These are phyloP conservation scores for Copidosoma aretas DNA, from an alignment of 2,888 invertebrate genomes.

Conservation along the genomic window DNA sequence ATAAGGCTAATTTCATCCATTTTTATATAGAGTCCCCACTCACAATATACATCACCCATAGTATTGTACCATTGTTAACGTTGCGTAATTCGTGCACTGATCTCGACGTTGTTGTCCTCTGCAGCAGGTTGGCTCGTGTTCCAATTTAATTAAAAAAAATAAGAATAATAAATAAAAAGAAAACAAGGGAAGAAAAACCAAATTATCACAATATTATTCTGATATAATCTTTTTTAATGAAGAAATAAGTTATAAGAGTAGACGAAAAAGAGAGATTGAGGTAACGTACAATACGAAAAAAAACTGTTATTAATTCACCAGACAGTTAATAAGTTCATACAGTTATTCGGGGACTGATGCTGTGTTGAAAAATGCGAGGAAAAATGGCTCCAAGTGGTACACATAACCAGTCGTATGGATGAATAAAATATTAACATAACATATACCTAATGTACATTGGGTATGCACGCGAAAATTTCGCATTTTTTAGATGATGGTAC, in stretches of 20 bases:
- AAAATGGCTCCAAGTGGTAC: constrained; percentile 12
- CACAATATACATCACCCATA: not conserved
- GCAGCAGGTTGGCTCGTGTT: constrained; percentile 42
- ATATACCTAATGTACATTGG: not conserved
- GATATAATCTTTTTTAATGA: constrained; percentile 40
- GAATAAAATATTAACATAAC: not conserved
- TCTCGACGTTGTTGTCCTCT: constrained; percentile 39
- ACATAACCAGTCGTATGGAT: not conserved
- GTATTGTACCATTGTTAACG: constrained; percentile 26
- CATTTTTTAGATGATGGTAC: constrained; percentile 3
- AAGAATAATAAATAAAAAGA: constrained; percentile 7
- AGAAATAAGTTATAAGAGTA: constrained; percentile 15
- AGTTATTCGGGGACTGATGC: constrained; percentile 21
- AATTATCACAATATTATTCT: constrained; percentile 40
- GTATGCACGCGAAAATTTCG: constrained; percentile 6
- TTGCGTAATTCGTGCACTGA: constrained; percentile 34
- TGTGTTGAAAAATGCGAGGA: constrained; percentile 7
- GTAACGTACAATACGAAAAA: constrained; percentile 4
- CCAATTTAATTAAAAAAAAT: constrained; percentile 39
- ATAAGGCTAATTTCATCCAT: not conserved
- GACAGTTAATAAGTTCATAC: constrained; percentile 5
- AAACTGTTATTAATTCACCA: constrained; percentile 32
- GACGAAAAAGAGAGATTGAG: constrained; percentile 8
- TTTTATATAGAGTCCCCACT: constrained; percentile 1
- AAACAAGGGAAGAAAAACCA: constrained; percentile 10